Percentiles rank a stretch among this genome's conserved stretches.
These are phyloP conservation scores for Muschampia plurimacula DNA, from an alignment of 2,888 invertebrate species.

Conservation along the genomic window DNA sequence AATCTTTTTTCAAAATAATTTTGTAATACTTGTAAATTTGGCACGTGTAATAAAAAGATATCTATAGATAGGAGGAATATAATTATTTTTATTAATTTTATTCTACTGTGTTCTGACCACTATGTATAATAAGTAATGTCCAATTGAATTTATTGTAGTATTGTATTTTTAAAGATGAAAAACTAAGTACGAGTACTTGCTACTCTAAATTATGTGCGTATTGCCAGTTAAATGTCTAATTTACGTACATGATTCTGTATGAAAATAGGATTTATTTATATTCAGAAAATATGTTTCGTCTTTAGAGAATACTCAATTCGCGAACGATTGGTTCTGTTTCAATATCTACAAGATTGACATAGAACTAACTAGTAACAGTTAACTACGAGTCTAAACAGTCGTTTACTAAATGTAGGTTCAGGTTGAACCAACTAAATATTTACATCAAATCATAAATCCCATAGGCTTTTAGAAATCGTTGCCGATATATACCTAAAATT, in stretches of 20 bases:
- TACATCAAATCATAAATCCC: constrained; percentile 55
- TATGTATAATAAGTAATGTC: constrained; percentile 52
- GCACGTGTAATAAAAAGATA: constrained; percentile 63
- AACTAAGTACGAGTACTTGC: constrained; percentile 53
- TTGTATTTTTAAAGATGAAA: constrained; percentile 52
- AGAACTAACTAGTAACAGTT: constrained; percentile 72
- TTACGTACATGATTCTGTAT: constrained; percentile 76
- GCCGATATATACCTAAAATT: constrained; percentile 64
- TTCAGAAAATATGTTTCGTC: constrained; percentile 78
- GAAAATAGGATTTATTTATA: constrained; percentile 82
- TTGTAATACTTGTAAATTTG: constrained; percentile 63
- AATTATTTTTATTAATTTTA: constrained; percentile 39
- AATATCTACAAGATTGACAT: constrained; percentile 63
- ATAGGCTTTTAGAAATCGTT: constrained; percentile 66
- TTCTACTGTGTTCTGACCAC: constrained; percentile 47
- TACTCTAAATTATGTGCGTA: constrained; percentile 73
- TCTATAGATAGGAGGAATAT: constrained; percentile 37
- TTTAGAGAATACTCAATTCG: constrained; percentile 72
- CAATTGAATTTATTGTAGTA: constrained; percentile 48
- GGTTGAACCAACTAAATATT: constrained; percentile 57
- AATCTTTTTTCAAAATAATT: constrained; percentile 40
- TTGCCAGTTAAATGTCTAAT: constrained; percentile 74
- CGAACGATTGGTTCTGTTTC: constrained; percentile 72
- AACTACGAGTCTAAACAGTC: constrained; percentile 76
- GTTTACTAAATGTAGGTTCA: constrained; percentile 64